phyloP scores from a whole-genome alignment of 2,113 vertebrate genomes.

The Arvicanthis niloticus region DNA sequence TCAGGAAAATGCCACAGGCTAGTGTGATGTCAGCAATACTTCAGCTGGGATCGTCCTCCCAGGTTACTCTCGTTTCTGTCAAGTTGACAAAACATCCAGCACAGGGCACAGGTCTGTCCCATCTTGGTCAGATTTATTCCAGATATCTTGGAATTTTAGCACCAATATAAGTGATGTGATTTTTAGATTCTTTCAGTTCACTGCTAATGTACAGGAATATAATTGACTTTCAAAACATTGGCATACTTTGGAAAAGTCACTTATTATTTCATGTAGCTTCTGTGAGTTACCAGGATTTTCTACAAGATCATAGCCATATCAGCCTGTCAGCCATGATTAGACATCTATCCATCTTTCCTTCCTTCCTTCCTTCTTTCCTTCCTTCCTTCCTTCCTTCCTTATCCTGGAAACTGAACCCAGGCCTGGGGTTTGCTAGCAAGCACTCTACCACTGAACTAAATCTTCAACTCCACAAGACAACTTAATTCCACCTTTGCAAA shows the following conservation, averaged over 20 bases:
- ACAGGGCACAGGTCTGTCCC: neutral
- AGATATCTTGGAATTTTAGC: neutral
- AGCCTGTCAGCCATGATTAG: neutral
- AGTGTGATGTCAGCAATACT: neutral
- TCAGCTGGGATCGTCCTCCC: neutral
- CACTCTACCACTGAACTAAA: neutral
- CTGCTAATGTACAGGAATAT: neutral
- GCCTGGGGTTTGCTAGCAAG: neutral
- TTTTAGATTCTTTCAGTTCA: constrained; percentile 38
- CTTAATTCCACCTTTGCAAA: constrained; percentile 22
- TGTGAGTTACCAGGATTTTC: neutral
- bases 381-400: neutral
- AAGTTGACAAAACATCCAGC: neutral
- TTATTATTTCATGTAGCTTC: constrained; percentile 4
- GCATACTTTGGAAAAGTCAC: neutral
- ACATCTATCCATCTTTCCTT: neutral
- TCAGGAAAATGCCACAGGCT: neutral
- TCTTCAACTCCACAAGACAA: neutral
- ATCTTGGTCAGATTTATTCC: neutral
- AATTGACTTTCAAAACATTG: neutral
- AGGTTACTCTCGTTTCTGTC: neutral
- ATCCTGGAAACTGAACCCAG: neutral
- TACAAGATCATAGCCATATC: neutral
- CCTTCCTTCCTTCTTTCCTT: neutral
- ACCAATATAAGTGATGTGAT: neutral